Evolutionary conservation across 2,888 invertebrate genomes (phyloP).

Genomic region (Orthosia gracilis): DNA sequence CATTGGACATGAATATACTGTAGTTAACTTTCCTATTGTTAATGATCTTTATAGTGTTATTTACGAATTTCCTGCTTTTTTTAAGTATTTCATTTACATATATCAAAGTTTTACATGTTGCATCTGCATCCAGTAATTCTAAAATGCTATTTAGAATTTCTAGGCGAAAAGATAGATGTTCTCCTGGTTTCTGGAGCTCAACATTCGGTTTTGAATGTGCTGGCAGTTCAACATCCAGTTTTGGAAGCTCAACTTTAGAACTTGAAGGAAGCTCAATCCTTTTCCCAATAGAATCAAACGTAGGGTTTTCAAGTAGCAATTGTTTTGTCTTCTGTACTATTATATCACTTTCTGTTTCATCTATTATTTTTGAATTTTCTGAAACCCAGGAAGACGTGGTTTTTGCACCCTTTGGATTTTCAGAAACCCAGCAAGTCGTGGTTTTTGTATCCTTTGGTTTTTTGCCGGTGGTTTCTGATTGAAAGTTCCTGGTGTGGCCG

Average conservation of each 20-base stretch:
- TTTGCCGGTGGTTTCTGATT: neutral
- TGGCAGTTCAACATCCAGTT: neutral
- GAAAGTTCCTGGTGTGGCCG: conserved; percentile 11
- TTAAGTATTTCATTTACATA: neutral
- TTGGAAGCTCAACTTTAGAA: neutral
- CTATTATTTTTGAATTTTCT: neutral
- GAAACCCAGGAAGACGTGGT: neutral
- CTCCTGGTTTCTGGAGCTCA: neutral
- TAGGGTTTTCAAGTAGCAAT: conserved; percentile 7
- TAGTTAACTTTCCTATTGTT: accelerated
- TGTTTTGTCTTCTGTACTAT: conserved; percentile 20
- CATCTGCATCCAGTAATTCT: neutral
- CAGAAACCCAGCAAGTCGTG: neutral
- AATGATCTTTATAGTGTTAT: accelerated
- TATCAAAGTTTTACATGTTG: neutral
- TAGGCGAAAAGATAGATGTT: neutral
- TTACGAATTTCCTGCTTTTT: neutral
- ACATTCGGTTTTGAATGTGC: neutral
- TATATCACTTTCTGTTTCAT: conserved; percentile 7
- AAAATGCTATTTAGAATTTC: conserved; percentile 7
- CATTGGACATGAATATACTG: accelerated
- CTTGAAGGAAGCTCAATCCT: neutral
- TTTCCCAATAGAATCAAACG: neutral
- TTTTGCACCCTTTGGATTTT: neutral
- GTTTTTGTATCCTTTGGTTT: neutral